Percentiles rank a stretch among this genome's conserved stretches.
Evolutionary conservation across 2,888 invertebrate species (phyloP).

Genomic region (Holacanthella duospinosa): DNA sequence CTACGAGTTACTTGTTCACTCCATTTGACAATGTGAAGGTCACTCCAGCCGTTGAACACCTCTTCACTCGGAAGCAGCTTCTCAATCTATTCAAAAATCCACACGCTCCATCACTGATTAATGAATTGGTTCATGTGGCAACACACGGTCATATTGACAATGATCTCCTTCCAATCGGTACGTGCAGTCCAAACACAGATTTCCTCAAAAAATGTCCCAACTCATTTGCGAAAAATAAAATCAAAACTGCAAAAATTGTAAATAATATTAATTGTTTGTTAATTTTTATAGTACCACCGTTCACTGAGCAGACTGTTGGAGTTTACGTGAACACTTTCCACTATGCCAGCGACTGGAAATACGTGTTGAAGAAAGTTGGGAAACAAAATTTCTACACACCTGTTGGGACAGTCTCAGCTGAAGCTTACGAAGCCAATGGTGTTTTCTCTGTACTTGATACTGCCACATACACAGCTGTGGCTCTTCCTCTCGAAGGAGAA

Average conservation of each 20-base stretch:
- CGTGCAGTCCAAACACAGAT: too few species aligned
- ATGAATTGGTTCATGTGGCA: neutral
- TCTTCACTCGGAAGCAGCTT: neutral
- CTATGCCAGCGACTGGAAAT: conserved; percentile 1
- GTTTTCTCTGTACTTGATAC: neutral
- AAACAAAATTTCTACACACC: neutral
- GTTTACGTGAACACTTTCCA: conserved; percentile 3
- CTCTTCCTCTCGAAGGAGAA: neutral
- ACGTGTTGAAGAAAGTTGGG: neutral
- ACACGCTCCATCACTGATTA: neutral
- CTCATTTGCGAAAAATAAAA: neutral
- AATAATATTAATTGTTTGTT: too few species aligned
- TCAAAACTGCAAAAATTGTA: neutral
- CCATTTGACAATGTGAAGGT: neutral
- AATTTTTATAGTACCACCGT: neutral
- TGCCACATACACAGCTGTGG: neutral
- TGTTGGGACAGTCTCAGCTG: neutral
- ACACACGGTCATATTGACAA: neutral
- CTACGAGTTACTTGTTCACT: neutral
- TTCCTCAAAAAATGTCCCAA: neutral
- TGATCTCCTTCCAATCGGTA: neutral
- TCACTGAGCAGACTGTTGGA: neutral
- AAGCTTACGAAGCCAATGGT: neutral
- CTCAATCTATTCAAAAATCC: neutral
- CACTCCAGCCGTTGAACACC: neutral